These are phyloP conservation scores for Pseudolaguvia tuberculata DNA, from an alignment of 2,113 vertebrate species.

Conservation along the genomic window DNA sequence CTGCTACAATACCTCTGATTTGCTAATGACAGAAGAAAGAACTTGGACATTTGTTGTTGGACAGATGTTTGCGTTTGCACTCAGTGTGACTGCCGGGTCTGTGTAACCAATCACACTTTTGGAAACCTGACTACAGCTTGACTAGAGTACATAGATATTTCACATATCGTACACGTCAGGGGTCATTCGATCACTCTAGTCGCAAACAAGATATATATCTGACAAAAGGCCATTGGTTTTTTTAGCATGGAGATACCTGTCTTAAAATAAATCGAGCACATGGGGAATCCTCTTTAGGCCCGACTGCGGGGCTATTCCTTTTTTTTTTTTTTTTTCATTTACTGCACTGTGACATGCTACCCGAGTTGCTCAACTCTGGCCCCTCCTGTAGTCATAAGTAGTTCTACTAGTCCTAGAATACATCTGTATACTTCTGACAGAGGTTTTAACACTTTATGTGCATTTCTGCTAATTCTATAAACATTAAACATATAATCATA, in stretches of 20 bases:
- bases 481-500: too few relatives aligned
- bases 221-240: conserved; percentile 40
- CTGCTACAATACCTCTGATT: too few relatives aligned
- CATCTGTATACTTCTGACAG: neutral
- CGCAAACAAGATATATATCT: conserved; percentile 7
- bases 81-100: neutral
- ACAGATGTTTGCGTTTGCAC: too few relatives aligned
- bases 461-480: neutral
- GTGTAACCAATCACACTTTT: neutral
- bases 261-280: conserved; percentile 42
- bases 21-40: too few relatives aligned
- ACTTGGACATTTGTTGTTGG: too few relatives aligned
- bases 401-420: too few relatives aligned
- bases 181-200: conserved; percentile 27
- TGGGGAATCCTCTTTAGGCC: conserved; percentile 59
- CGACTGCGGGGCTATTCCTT: conserved; percentile 48
- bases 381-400: neutral
- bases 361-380: neutral
- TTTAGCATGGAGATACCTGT: conserved; percentile 25
- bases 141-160: conserved; percentile 36
- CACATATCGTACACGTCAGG: conserved; percentile 46
- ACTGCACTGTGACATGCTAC: conserved; percentile 27
- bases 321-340: conserved; percentile 44
- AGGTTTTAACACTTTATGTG: neutral
- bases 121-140: conserved; percentile 23